Base-by-base conservation (phyloP, 2,888 invertebrate species). In the Tholera decimalis region DNA sequence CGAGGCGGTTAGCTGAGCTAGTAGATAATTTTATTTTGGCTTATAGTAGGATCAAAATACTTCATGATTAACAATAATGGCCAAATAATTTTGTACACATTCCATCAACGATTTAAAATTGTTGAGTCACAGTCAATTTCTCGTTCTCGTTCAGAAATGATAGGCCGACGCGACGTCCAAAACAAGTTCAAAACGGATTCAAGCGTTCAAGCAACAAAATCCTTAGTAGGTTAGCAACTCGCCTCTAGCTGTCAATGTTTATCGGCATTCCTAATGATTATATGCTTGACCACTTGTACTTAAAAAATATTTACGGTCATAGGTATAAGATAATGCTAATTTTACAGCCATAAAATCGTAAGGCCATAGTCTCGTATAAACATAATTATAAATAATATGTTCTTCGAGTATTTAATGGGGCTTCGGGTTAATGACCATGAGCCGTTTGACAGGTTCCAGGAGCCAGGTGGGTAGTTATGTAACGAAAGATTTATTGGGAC, bases 331-430 rank as follows among this genome's bases (percentile, higher is more conserved):
- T 43, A 1, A 47, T 37, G 39, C 11, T 47, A 57, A 49, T 63
- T 47, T 30, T 7, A 9, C 3, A 9, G 1, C 18, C 18, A 22
- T 50, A 50, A 55, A 20, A 44, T 46, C 20, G 15, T 35, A 41
- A 18, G 20, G 44, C 8, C 44, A 35, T 35, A 30, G 35, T 72
- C 37, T 53, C 43, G 22, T 43, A 44, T 46, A 63, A 57, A 33
- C 53, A 63, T 70, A n/a, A n/a, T n/a, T n/a, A 33, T 53, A 57
- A 55, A 71, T 73, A 73, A 65, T 73, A 71, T 66, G 44, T 50
- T 4, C 58, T 41, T 73, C 15, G 13, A 22, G 28, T 43, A 57
- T 47, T 65, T n/a, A n/a, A n/a, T n/a, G n/a, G n/a, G n/a, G n/a
- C n/a, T n/a, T n/a, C n/a, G n/a, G 67, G 66, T 46, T 59, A 66